Conservation (phyloP, 2,113 vertebrate genomes). For the Tursiops truncatus region DNA sequence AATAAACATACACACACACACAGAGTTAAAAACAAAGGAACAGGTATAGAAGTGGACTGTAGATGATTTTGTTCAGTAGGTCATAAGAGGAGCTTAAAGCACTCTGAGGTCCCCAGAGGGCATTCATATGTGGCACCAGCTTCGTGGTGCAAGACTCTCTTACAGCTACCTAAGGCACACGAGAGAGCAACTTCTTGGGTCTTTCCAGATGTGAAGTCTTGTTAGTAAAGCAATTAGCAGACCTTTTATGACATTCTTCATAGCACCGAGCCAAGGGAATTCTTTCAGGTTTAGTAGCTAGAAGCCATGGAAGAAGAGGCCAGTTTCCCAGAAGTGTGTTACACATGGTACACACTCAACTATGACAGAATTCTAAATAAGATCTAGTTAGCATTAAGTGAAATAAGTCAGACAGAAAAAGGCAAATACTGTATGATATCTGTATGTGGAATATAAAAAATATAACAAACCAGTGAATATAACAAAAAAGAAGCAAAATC, state of each 20-base stretch:
- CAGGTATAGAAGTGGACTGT: rapidly evolving
- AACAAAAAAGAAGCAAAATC: not conserved
- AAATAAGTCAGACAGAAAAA: not conserved
- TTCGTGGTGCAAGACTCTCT: not conserved
- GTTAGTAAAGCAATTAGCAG: not conserved
- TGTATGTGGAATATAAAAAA: not conserved
- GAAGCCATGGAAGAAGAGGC: not conserved
- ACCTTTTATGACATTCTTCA: not conserved
- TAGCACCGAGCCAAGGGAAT: not conserved
- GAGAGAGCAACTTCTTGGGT: not conserved
- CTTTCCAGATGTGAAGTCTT: not conserved
- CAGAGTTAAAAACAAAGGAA: not conserved
- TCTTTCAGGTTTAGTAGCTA: not conserved
- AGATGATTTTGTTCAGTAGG: not conserved
- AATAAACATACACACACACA: not conserved
- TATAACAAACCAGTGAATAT: not conserved
- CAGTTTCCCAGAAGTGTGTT: not conserved
- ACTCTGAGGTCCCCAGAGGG: not conserved
- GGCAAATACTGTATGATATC: not conserved
- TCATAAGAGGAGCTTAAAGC: not conserved
- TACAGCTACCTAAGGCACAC: not conserved
- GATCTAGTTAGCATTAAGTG: not conserved
- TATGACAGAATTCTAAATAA: not conserved
- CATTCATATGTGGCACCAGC: not conserved
- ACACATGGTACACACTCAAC: not conserved